Evolutionary conservation across 2,888 invertebrate species (phyloP), one percentile per base, ranked within the genome.

Genomic region (Agrotis puta): DNA sequence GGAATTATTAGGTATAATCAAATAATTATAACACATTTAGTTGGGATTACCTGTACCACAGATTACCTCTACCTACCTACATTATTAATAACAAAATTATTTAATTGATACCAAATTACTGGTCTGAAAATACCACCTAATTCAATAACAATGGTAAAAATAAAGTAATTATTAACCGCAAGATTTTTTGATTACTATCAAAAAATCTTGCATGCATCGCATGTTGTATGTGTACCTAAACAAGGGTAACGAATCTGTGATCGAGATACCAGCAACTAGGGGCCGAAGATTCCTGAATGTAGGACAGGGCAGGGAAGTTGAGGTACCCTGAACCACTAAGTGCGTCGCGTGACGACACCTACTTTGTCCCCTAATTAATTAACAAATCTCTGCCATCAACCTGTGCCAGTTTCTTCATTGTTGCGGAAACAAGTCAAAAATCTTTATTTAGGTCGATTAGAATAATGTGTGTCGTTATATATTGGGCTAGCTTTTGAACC

Each of bases 331-430:
- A 89, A 88, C 85, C 84, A 83, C 82, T 87, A 85, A 88, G 64
- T 77, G 83, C 85, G 79, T 94, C 87, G 92, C 94, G 95, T 95
- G 94, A 91, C 92, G 83, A 64, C 70, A 78, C 87, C 93, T 90
- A 93, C 92, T 91, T 79, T 88, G 87, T 89, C 88, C 88, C 85
- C 89, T 93, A 93, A 94, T 94, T 94, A 94, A 94, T 94, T 92
- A 92, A 90, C 89, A 89, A 93, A 94, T 91, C 91, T 89, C 90
- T 85, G 88, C 85, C 90, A 93, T 94, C 94, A 93, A 88, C 89
- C 89, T 90, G 93, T 83, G 89, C 92, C 87, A 93, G 87, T 92
- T 93, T 85, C 89, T 85, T 87, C 79, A 82, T 85, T 87, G 88
- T 86, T 79, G 81, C 77, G 83, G 81, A 83, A 69, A 68, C 81